Conservation (phyloP, 2,113 vertebrate species). For the Ploceus nigricollis region DNA sequence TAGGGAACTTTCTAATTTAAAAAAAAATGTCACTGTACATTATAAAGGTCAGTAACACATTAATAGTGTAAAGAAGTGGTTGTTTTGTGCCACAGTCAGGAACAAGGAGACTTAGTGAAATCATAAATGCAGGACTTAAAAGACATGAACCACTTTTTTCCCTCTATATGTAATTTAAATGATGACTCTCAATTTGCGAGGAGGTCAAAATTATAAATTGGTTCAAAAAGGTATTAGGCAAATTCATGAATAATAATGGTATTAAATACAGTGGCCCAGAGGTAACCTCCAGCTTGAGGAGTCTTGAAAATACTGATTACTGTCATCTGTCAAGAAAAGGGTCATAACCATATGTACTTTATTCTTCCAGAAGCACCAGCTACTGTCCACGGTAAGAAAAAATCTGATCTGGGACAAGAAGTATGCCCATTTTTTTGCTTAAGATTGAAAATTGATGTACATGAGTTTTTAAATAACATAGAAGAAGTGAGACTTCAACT, state of each 20-base stretch:
- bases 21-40: background rate
- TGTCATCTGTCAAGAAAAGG: background rate
- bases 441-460: background rate
- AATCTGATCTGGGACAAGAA: background rate
- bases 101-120: background rate
- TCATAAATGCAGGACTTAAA: constrained; percentile 22
- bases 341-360: background rate
- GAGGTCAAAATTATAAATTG: constrained; percentile 33
- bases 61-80: background rate
- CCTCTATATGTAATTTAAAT: constrained; percentile 22
- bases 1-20: background rate
- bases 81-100: background rate
- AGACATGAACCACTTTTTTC: background rate
- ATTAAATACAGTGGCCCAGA: background rate
- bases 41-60: background rate
- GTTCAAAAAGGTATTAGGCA: constrained; percentile 19
- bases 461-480: background rate
- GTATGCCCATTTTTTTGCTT: background rate
- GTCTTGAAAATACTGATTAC: background rate
- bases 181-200: background rate
- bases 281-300: background rate
- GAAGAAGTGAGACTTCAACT: background rate
- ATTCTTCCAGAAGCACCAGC: background rate
- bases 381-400: background rate
- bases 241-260: background rate